phyloP scores from a whole-genome alignment of 1,140 invertebrate genomes.

The Archegozetes longisetosus region DNA sequence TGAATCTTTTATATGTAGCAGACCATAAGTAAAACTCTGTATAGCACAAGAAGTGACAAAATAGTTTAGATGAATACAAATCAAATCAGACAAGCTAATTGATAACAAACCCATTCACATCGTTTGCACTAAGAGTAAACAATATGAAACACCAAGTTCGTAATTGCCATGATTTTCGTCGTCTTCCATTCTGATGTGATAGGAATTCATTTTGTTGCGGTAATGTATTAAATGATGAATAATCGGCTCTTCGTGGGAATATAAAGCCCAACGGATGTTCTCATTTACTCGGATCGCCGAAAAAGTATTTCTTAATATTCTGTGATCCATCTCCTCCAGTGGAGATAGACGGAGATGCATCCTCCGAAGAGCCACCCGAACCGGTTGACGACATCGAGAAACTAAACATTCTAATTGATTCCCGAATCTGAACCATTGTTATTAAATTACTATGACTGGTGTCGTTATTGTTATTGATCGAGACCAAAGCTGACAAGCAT shows the following conservation, averaged over 20 bases:
- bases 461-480: slow-evolving; percentile 7
- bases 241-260: slow-evolving; percentile 73
- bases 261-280: slow-evolving; percentile 34
- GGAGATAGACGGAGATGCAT: neutral
- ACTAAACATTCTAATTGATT: slow-evolving; percentile 18
- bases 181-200: slow-evolving; percentile 98
- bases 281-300: neutral
- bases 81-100: too few relatives aligned
- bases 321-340: neutral
- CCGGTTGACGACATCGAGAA: slow-evolving; percentile 25
- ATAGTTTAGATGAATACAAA: too few relatives aligned
- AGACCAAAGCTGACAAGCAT: too few relatives aligned
- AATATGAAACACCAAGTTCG: slow-evolving; percentile 85
- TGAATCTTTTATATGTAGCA: too few relatives aligned
- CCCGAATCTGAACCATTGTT: slow-evolving; percentile 29
- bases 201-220: slow-evolving; percentile 92
- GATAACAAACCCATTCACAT: too few relatives aligned
- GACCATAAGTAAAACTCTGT: too few relatives aligned
- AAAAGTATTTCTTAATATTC: neutral
- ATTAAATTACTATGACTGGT: slow-evolving; percentile 1
- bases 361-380: slow-evolving; percentile 19
- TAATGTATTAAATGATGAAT: slow-evolving; percentile 82
- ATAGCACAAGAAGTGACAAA: too few relatives aligned
- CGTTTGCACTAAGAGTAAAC: slow-evolving; percentile 66
- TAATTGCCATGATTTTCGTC: slow-evolving; percentile 93